Evolutionary conservation across 2,113 vertebrate genomes (phyloP), one percentile per base, ranked within the genome.

Genomic region (Semicossyphus pulcher): DNA sequence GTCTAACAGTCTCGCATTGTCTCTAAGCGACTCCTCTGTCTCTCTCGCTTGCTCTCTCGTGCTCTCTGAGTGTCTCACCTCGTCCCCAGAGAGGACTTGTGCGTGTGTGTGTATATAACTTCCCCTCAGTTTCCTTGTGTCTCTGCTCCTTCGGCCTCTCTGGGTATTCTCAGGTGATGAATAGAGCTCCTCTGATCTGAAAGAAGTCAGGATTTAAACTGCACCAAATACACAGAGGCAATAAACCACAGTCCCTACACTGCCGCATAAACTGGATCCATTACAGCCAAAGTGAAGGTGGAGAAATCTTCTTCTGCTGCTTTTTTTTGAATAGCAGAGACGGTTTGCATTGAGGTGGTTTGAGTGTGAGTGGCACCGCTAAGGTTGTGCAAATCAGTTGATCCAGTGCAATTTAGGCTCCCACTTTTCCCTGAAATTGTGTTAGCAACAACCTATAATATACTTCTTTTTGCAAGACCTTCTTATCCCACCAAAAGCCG

Each of bases 121-220:
- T 16, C 29, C 37, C 34, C n/a, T 29, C 32, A 10, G 14, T 32
- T 29, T 66, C 34, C 23, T 18, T 65, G 41, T 41, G 48, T 45
- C 18, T 81, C 34, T 34, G 39, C 47, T 75, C 67, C 68, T 48
- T 52, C 51, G 18, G n/a, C 56, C 49, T 47, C 39, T 56, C 34
- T 39, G 10, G 36, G 58, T 52, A 12, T 39, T 65, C 42, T 54
- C 71, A 25, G 53, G 44, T 78, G 81, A 73, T 70, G 31, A 58
- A 71, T 59, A 42, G 25, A 76, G 66, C 51, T 57, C 51, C 54
- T 10, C 32, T 21, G 54, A 59, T 72, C 65, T 70, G 41, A 73
- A 60, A 60, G 26, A 23, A 61, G 39, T 31, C 56, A 39, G 14
- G 58, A 76, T 83, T 78, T 69, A 68, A 76, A 65, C 65, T 10